Conservation (phyloP, 2,113 vertebrate species). For the Sylvilagus bachmani region DNA sequence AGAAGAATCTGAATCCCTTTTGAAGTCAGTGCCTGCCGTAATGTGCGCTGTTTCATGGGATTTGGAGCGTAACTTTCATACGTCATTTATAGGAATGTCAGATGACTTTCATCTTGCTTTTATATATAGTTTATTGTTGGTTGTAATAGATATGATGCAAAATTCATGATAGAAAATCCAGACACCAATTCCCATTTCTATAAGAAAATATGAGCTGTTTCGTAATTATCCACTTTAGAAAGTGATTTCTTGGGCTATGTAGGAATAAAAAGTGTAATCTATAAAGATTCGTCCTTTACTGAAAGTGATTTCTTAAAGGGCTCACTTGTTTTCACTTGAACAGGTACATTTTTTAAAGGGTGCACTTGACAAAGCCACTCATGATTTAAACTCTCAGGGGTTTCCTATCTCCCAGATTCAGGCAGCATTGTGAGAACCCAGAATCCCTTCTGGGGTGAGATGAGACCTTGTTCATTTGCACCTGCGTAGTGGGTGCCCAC, state of each 20-base stretch:
- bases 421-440: not conserved
- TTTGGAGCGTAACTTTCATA: slow-evolving; percentile 41
- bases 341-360: not conserved
- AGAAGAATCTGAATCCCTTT: slow-evolving; percentile 28
- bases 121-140: not conserved
- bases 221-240: not conserved
- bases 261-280: not conserved
- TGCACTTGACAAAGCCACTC: not conserved
- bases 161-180: slow-evolving; percentile 27
- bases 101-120: slow-evolving; percentile 47
- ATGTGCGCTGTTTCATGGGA: slow-evolving; percentile 25
- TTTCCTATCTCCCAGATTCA: not conserved
- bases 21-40: slow-evolving; percentile 4
- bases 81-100: slow-evolving; percentile 28
- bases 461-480: not conserved
- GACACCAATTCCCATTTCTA: not conserved
- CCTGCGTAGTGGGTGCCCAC: not conserved
- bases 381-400: not conserved
- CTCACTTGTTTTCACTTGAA: not conserved
- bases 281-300: slow-evolving; percentile 25
- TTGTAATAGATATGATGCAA: slow-evolving; percentile 11
- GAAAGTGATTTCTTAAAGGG: slow-evolving; percentile 30
- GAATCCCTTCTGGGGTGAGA: not conserved
- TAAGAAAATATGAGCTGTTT: slow-evolving; percentile 26
- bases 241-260: not conserved